phyloP scores from a whole-genome alignment of 1,140 invertebrate genomes.

The Aphaenogaster ashmeadi region DNA sequence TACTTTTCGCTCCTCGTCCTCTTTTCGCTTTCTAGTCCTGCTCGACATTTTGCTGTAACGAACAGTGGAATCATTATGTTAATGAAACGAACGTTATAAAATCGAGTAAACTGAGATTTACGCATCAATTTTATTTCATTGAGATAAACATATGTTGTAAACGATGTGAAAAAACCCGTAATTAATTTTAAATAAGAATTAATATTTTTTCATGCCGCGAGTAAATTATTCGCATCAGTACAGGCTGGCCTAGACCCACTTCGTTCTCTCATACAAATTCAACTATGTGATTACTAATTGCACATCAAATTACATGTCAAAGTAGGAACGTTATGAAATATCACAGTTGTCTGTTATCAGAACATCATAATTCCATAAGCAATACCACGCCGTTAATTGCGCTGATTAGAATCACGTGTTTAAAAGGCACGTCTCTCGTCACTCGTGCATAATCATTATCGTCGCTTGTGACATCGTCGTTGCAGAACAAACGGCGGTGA shows the following conservation, averaged over 20 bases:
- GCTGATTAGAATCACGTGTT: slow-evolving; percentile 49
- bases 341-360: slow-evolving; percentile 32
- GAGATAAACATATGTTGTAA: background rate
- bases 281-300: slow-evolving; percentile 39
- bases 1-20: slow-evolving; percentile 70
- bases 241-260: background rate
- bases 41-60: slow-evolving; percentile 76
- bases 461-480: slow-evolving; percentile 40
- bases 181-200: background rate
- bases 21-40: slow-evolving; percentile 75
- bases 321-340: background rate
- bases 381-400: slow-evolving; percentile 46
- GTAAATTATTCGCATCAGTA: background rate
- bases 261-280: background rate
- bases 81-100: background rate
- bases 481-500: slow-evolving; percentile 64
- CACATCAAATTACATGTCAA: background rate
- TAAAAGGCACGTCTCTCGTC: slow-evolving; percentile 11
- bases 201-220: background rate
- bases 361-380: slow-evolving; percentile 3
- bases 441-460: slow-evolving; percentile 59
- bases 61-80: slow-evolving; percentile 17
- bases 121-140: background rate
- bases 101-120: background rate
- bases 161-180: background rate